Evolutionary conservation across 2,113 vertebrate genomes (phyloP), one percentile per base, ranked within the genome.

Genomic region (Nansenia antarctica): DNA sequence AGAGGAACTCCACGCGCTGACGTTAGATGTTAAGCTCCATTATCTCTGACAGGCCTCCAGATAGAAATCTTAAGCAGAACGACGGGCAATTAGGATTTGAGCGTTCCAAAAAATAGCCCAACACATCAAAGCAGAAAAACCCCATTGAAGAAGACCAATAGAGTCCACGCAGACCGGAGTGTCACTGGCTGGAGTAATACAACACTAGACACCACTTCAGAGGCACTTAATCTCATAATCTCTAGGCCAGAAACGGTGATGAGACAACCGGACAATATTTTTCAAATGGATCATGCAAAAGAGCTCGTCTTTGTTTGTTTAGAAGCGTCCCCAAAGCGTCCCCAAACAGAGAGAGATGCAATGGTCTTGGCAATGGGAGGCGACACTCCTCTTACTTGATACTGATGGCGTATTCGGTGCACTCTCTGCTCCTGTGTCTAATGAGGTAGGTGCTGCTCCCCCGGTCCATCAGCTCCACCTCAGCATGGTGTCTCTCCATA

Each of bases 331-430:
- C n/a, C n/a, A n/a, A n/a, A n/a, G n/a, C n/a, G n/a, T n/a, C n/a
- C n/a, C n/a, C n/a, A n/a, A n/a, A n/a, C n/a, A n/a, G n/a, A n/a
- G n/a, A n/a, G n/a, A n/a, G n/a, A n/a, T n/a, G n/a, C n/a, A n/a
- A n/a, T n/a, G n/a, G n/a, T n/a, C n/a, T n/a, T n/a, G n/a, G n/a
- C n/a, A n/a, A n/a, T n/a, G n/a, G n/a, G n/a, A n/a, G n/a, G n/a
- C n/a, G n/a, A n/a, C n/a, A n/a, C n/a, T 32, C 53, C 57, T 92
- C 95, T 93, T 92, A 98, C 97, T 98, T 99, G 88, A 99, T 96
- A 81, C 97, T 99, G 81, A 99, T 94, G 55, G 97, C 97, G 12
- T 96, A 98, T 86, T 97, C 96, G 24, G 93, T 94, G 49, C 89
- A 93, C 74, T 97, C 96, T 86, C 94, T 96, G 71, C 92, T 95